Conservation (phyloP, 2,797 vertebrate genomes). For the Hippocampus kuda region DNA sequence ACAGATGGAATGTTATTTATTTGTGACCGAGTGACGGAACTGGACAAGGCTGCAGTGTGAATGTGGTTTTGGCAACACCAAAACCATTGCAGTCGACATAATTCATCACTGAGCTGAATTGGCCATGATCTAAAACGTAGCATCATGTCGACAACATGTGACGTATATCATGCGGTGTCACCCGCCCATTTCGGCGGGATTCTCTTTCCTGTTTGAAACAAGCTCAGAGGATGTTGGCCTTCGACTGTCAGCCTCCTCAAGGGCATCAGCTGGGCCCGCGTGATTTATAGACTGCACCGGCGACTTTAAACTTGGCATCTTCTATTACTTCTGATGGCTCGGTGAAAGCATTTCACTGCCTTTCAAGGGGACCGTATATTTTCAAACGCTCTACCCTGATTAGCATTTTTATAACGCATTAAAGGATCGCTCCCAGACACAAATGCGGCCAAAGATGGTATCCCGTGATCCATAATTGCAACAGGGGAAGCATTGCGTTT, state of each 20-base stretch:
- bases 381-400: constrained; percentile 21
- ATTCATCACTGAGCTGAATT: background rate
- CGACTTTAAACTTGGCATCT: constrained; percentile 38
- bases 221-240: background rate
- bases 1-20: background rate
- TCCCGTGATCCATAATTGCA: background rate
- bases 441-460: background rate
- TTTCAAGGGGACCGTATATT: constrained; percentile 27
- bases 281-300: constrained; percentile 12
- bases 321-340: constrained; percentile 30
- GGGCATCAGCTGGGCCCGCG: background rate
- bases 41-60: background rate
- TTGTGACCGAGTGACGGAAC: background rate
- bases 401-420: constrained; percentile 19
- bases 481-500: background rate
- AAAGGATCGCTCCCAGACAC: background rate
- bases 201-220: background rate
- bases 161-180: background rate
- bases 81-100: background rate
- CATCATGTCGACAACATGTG: background rate
- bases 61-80: background rate
- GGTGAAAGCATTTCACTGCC: constrained; percentile 26
- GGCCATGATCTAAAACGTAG: background rate
- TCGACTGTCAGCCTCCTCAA: background rate
- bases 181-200: background rate